Evolutionary conservation across 2,113 vertebrate genomes (phyloP).

Genomic region (Connochaetes taurinus): DNA sequence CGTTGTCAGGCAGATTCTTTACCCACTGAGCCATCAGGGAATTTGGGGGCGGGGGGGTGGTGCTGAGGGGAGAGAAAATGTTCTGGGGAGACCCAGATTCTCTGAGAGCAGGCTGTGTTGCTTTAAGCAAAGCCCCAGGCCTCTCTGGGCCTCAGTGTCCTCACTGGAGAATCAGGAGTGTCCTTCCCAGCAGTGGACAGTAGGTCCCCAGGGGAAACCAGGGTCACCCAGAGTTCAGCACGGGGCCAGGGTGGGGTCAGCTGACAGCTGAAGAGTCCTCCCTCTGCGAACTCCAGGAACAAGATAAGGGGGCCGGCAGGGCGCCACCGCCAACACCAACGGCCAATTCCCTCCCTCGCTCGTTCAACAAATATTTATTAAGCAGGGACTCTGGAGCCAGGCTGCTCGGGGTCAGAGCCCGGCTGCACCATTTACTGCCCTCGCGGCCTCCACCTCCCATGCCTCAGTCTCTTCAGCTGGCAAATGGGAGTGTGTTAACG

Average conservation of each 20-base stretch:
- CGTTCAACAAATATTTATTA: slow-evolving; percentile 62
- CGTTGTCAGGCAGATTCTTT: not conserved
- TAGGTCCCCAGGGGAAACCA: not conserved
- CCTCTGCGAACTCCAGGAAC: slow-evolving; percentile 44
- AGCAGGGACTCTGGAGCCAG: slow-evolving; percentile 45
- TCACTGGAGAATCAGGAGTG: not conserved
- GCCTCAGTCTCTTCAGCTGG: slow-evolving; percentile 23
- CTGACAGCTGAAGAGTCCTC: not conserved
- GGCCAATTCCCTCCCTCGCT: not conserved
- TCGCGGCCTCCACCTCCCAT: not conserved
- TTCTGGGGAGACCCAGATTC: not conserved
- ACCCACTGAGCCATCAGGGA: not conserved
- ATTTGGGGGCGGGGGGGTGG: not conserved
- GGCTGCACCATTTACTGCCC: not conserved
- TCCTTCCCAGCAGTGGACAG: not conserved
- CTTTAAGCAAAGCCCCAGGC: not conserved
- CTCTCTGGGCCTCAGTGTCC: not conserved
- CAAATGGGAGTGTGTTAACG: not conserved
- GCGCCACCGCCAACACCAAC: not conserved
- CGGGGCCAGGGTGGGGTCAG: not conserved
- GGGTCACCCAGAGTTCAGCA: slow-evolving; percentile 61
- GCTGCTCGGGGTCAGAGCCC: not conserved
- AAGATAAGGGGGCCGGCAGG: slow-evolving; percentile 59
- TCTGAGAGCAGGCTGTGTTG: not conserved
- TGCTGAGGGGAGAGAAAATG: not conserved